A percentile compares a stretch with the other conserved stretches of the same genome.
Conservation (phyloP, 1,140 invertebrate species). For the Leptopilina clavipes region DNA sequence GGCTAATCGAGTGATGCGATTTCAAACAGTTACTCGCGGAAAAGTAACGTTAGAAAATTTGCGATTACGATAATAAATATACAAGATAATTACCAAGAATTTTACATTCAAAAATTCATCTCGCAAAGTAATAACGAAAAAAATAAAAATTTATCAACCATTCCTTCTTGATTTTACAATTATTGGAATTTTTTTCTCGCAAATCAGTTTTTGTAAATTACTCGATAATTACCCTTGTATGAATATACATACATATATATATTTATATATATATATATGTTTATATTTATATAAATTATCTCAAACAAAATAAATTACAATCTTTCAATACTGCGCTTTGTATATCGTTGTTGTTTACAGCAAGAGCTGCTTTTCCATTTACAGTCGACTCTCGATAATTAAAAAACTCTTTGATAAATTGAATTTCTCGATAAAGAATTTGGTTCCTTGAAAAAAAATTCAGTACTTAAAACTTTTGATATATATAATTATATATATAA, state of each 20-base stretch:
- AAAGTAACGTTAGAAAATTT: conserved; percentile 62
- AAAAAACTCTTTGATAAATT: no score
- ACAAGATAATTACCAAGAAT: neutral
- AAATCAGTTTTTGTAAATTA: neutral
- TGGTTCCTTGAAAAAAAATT: no score
- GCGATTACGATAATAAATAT: conserved; percentile 56
- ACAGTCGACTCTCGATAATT: no score
- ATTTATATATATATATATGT: conserved; percentile 34
- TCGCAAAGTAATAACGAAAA: neutral
- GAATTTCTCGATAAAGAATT: no score
- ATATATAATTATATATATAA: no score
- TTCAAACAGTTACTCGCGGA: conserved; percentile 46
- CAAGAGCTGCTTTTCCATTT: conserved; percentile 46
- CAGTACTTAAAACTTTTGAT: no score
- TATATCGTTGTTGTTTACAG: conserved; percentile 60
- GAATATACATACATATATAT: conserved; percentile 11
- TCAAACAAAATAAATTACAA: conserved; percentile 72
- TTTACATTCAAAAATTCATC: conserved; percentile 1
- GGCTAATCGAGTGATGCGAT: conserved; percentile 63
- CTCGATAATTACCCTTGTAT: conserved; percentile 4
- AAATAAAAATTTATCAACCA: neutral
- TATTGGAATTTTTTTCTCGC: neutral
- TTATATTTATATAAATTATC: conserved; percentile 55
- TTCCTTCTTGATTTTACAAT: neutral
- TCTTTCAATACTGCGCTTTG: conserved; percentile 71